phyloP scores from a whole-genome alignment of 2,888 invertebrate genomes.

The Malthinus flaveolus region DNA sequence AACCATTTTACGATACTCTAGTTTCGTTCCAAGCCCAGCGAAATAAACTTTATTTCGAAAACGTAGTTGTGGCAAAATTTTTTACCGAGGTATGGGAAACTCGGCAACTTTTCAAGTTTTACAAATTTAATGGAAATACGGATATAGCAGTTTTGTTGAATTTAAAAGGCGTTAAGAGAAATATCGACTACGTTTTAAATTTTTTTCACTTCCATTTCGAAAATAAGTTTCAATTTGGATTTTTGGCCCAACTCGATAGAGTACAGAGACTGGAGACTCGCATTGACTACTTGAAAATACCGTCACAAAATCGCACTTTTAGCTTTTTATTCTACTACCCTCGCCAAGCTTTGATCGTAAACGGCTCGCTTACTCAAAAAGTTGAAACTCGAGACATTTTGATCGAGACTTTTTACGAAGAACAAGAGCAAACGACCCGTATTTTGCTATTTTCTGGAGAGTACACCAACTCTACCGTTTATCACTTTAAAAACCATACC shows the following conservation, averaged over 20 bases:
- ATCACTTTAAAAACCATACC: constrained; percentile 29
- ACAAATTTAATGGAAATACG: constrained; percentile 5
- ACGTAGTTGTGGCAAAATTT: constrained; percentile 20
- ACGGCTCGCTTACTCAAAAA: constrained; percentile 22
- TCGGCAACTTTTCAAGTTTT: constrained; percentile 32
- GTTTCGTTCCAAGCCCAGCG: constrained; percentile 27
- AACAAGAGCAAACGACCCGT: constrained; percentile 7
- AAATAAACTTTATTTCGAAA: constrained; percentile 31
- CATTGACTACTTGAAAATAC: constrained; percentile 22
- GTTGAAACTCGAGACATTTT: constrained; percentile 7
- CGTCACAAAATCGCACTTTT: constrained; percentile 16
- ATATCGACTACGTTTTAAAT: constrained; percentile 31
- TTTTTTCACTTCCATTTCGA: constrained; percentile 26
- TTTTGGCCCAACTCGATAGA: constrained; percentile 30
- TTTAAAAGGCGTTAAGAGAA: constrained; percentile 28
- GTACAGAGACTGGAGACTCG: constrained; percentile 30
- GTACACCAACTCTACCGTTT: constrained; percentile 31
- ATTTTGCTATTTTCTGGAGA: constrained; percentile 27
- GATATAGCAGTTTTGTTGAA: constrained; percentile 29
- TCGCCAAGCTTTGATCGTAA: constrained; percentile 27
- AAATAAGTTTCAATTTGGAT: constrained; percentile 19
- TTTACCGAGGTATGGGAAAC: constrained; percentile 34
- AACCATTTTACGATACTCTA: constrained; percentile 30
- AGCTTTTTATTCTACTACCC: constrained; percentile 34
- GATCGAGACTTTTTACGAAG: constrained; percentile 17